Conservation (phyloP, 2,113 vertebrate species). For the Megaceryle torquata region DNA sequence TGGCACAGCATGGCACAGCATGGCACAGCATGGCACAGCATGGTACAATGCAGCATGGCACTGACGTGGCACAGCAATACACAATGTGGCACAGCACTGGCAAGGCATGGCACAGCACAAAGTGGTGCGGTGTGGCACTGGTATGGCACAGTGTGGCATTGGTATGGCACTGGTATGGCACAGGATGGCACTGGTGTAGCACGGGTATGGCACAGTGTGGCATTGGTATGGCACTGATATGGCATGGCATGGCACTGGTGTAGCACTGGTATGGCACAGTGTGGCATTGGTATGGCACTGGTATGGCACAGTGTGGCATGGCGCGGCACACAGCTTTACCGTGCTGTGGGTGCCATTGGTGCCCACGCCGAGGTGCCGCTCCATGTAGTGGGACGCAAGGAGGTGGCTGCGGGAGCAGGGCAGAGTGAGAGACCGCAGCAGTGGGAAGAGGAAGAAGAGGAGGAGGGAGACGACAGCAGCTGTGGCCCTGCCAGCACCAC, state of each 20-base stretch:
- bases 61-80: neutral
- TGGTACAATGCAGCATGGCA: too few species aligned
- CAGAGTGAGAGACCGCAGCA: neutral
- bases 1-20: accelerated
- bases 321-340: constrained; percentile 70
- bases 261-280: accelerated
- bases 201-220: too few species aligned
- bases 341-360: constrained; percentile 74
- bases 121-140: neutral
- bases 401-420: constrained; percentile 79
- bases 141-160: accelerated
- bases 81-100: neutral
- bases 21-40: too few species aligned
- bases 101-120: neutral
- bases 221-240: accelerated
- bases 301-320: accelerated
- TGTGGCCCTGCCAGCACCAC: neutral
- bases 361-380: constrained; percentile 80
- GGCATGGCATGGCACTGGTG: neutral
- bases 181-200: neutral
- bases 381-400: constrained; percentile 87
- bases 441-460: neutral
- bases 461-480: neutral
- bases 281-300: neutral
- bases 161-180: neutral